Conservation (phyloP, 2,797 vertebrate genomes). For the Nannoperca australis region DNA sequence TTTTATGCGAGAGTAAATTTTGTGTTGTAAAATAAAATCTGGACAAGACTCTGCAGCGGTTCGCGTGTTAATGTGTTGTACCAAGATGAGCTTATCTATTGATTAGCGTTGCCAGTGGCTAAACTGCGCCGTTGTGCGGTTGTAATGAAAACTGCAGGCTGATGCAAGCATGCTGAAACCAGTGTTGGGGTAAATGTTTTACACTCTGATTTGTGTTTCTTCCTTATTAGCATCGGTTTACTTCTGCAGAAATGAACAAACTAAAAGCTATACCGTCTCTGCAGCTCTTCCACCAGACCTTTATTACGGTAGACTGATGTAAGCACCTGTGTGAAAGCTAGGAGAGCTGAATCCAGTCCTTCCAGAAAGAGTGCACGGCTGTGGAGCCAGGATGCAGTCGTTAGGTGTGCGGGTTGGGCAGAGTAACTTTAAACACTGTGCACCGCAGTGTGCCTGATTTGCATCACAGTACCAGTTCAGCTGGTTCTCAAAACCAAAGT, state of each 20-base stretch:
- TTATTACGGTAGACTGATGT: background rate
- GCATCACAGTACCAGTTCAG: constrained; percentile 11
- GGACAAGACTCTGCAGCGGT: too few species aligned
- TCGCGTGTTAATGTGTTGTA: too few species aligned
- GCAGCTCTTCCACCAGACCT: background rate
- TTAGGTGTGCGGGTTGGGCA: background rate
- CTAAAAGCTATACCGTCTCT: background rate
- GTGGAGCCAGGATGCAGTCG: background rate
- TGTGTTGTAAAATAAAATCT: too few species aligned
- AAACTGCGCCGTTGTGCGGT: constrained; percentile 61
- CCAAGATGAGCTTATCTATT: background rate
- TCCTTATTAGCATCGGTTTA: background rate
- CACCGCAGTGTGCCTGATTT: background rate
- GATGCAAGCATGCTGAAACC: constrained; percentile 84
- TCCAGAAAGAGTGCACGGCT: background rate
- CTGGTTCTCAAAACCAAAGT: constrained; percentile 6
- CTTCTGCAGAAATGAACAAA: background rate
- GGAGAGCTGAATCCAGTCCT: background rate
- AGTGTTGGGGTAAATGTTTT: background rate
- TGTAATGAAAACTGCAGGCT: constrained; percentile 66
- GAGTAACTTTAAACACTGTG: too few species aligned
- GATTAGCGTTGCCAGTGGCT: background rate
- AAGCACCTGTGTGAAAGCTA: background rate
- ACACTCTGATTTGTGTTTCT: background rate
- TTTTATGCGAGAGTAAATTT: too few species aligned